These are phyloP conservation scores for Pristionchus exspectatus DNA, from an alignment of 2,888 invertebrate species.

Conservation along the genomic window DNA sequence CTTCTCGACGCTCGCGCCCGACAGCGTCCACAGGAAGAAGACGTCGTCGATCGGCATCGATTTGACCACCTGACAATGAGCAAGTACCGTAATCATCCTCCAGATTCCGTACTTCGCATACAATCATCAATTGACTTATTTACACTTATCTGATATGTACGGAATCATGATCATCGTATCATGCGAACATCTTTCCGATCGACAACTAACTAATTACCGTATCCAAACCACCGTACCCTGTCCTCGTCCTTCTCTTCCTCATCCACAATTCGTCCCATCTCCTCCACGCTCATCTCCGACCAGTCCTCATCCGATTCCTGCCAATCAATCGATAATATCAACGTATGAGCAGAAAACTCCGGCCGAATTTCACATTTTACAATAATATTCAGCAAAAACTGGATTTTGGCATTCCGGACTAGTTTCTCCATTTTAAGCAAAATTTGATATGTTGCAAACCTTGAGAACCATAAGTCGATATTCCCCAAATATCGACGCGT, in stretches of 20 bases:
- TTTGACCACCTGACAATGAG: constrained; percentile 33
- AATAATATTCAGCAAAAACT: too few relatives aligned
- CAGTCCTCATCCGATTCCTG: constrained; percentile 16
- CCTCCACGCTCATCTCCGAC: constrained; percentile 10
- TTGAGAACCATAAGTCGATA: too few relatives aligned
- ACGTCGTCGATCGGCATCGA: constrained; percentile 86
- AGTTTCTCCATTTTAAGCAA: too few relatives aligned
- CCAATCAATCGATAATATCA: neutral
- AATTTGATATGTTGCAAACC: too few relatives aligned
- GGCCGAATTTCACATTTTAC: too few relatives aligned
- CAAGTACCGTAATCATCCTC: neutral
- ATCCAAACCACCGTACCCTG: constrained; percentile 12
- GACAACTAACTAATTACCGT: neutral
- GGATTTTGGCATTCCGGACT: too few relatives aligned
- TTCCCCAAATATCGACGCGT: neutral
- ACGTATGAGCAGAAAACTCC: too few relatives aligned
- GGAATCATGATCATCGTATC: too few relatives aligned
- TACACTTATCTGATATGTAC: too few relatives aligned
- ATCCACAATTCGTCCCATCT: constrained; percentile 18
- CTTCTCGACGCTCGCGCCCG: constrained; percentile 92
- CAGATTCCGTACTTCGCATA: neutral
- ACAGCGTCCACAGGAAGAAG: constrained; percentile 95
- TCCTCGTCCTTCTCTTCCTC: constrained; percentile 22
- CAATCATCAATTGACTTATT: too few relatives aligned
- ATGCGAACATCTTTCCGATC: too few relatives aligned